These are phyloP conservation scores for Dipodomys stephensi DNA, from an alignment of 2,113 vertebrate species.

Conservation along the genomic window DNA sequence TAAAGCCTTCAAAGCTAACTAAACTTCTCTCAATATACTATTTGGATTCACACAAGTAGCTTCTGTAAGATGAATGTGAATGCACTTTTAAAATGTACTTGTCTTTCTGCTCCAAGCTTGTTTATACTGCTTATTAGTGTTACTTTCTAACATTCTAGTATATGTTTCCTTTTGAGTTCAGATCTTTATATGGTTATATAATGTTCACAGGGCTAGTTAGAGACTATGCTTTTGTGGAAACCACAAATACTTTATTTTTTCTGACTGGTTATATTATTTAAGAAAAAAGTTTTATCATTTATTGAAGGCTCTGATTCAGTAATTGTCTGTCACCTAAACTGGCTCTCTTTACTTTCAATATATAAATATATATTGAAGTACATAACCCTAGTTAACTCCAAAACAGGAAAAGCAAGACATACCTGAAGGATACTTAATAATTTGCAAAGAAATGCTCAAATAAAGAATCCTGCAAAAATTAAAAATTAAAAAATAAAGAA, in stretches of 20 bases:
- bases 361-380: constrained; percentile 11
- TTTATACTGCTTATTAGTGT: constrained; percentile 29
- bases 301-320: constrained; percentile 12
- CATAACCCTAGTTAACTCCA: not conserved
- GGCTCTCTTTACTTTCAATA: constrained; percentile 3
- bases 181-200: not conserved
- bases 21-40: constrained; percentile 57
- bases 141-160: not conserved
- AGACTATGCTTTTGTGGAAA: not conserved
- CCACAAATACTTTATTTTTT: not conserved
- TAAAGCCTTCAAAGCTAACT: constrained; percentile 58
- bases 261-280: not conserved
- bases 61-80: constrained; percentile 47
- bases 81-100: not conserved
- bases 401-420: constrained; percentile 20
- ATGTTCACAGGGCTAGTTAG: not conserved
- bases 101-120: not conserved
- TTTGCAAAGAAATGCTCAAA: constrained; percentile 45
- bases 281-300: not conserved
- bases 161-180: constrained; percentile 1
- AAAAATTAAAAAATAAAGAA: not conserved
- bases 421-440: not conserved
- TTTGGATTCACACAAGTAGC: constrained; percentile 28
- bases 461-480: not conserved
- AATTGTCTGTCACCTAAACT: constrained; percentile 1